A percentile compares a stretch with the other conserved stretches of the same genome.
Evolutionary conservation across 2,113 vertebrate genomes (phyloP).

Genomic region (Pachycephala philippinensis): DNA sequence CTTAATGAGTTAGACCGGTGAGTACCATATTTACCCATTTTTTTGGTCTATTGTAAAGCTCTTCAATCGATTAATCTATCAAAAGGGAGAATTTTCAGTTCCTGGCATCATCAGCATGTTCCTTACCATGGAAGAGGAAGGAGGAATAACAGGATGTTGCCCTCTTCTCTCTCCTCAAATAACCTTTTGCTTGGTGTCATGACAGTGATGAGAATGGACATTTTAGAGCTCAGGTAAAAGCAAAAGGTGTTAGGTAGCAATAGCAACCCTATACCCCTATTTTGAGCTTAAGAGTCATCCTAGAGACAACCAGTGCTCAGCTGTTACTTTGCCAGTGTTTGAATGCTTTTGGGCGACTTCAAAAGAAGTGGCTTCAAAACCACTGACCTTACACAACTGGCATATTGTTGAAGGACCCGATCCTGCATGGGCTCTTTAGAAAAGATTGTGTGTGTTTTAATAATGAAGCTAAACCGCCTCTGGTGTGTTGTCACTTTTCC

Average conservation of each 20-base stretch:
- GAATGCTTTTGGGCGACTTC: background rate
- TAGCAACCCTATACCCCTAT: background rate
- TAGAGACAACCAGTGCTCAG: background rate
- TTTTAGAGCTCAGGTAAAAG: background rate
- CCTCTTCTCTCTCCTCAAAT: background rate
- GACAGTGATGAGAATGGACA: background rate
- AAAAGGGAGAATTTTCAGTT: background rate
- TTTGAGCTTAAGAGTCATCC: background rate
- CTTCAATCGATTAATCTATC: background rate
- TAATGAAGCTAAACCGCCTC: background rate
- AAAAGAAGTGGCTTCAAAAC: background rate
- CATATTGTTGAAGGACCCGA: fast-evolving
- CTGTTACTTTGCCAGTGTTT: background rate
- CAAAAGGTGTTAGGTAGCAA: background rate
- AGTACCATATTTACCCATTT: background rate
- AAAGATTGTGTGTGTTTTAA: background rate
- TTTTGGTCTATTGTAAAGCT: background rate
- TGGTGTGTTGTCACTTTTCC: background rate
- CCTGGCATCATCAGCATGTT: background rate
- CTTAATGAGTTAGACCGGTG: background rate
- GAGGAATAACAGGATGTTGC: background rate
- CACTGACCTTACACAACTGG: background rate
- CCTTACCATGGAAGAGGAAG: background rate
- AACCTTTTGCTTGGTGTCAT: background rate
- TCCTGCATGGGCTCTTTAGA: background rate